phyloP scores from a whole-genome alignment of 2,797 vertebrate species.

The Cygnus olor region DNA sequence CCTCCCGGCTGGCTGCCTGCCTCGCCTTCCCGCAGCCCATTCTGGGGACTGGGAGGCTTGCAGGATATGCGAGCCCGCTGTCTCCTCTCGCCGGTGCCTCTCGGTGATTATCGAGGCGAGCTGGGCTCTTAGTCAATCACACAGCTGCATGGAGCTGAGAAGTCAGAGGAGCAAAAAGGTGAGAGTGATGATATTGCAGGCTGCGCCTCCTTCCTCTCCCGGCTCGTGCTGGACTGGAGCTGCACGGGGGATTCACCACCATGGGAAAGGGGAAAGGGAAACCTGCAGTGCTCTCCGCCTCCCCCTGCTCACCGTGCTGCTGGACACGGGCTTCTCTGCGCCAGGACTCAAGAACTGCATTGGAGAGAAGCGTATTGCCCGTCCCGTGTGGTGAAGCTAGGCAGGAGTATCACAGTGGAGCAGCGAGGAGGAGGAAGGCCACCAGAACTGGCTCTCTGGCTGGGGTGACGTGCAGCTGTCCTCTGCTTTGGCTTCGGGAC shows the following conservation, averaged over 20 bases:
- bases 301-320: neutral
- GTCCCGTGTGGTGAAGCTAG: neutral
- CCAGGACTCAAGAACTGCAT: neutral
- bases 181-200: neutral
- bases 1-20: neutral
- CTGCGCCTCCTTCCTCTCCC: neutral
- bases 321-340: neutral
- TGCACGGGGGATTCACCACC: neutral
- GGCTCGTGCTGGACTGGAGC: neutral
- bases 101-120: neutral
- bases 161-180: neutral
- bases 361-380: neutral
- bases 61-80: neutral
- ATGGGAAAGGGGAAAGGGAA: neutral
- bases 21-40: neutral
- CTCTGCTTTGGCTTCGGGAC: neutral
- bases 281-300: neutral
- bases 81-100: neutral
- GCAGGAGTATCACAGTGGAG: neutral
- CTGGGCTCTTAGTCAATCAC: neutral
- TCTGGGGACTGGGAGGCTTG: neutral
- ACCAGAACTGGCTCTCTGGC: rapidly evolving
- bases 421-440: neutral
- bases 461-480: neutral
- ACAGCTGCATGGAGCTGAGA: neutral